Evolutionary conservation across 2,797 vertebrate genomes (phyloP), one percentile per base, ranked within the genome.

Genomic region (Lithobates sylvaticus): DNA sequence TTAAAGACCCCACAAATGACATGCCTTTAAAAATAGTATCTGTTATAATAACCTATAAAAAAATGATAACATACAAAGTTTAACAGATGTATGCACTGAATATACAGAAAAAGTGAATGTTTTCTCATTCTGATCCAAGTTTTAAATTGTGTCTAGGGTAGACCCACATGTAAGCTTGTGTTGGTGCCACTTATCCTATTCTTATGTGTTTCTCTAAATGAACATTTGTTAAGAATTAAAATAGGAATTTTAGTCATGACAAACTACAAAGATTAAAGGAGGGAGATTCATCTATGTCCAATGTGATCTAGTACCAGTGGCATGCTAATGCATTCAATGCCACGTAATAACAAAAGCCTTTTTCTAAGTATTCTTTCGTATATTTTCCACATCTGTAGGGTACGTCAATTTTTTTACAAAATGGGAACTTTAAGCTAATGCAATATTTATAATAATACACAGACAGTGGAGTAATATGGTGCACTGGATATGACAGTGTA

Each of bases 261-360:
- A 83, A 83, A 83, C 29, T 74, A 44, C 10, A 15, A 83, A 83
- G 71, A 76, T 83, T 83, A 83, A 83, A 83, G 81, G 81, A 67
- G 21, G 71, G 26, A 83, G 81, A 64, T 65, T 74, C 61, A 32
- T 74, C 81, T 75, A 65, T 21, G 58, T 26, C 81, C 54, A 10
- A 67, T 47, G 81, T 83, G 81, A 83, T 75, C 81, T 83, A 83
- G 72, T 83, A 76, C 39, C 81, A 76, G 81, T 68, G 81, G 72
- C 72, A 83, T 83, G 72, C 74, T 83, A 76, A 76, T 76, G 42
- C 58, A 83, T 68, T 83, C 80, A 82, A 82, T 82, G 36, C 58
- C 72, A 39, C 16, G 21, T 70, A 82, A 71, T 82, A 36, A 74
- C 23, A 67, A 67, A 67, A 61, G 27, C 47, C 26, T 64, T 65